Evolutionary conservation across 2,113 vertebrate species (phyloP), one percentile per base, ranked within the genome.

Genomic region (Smithornis capensis): DNA sequence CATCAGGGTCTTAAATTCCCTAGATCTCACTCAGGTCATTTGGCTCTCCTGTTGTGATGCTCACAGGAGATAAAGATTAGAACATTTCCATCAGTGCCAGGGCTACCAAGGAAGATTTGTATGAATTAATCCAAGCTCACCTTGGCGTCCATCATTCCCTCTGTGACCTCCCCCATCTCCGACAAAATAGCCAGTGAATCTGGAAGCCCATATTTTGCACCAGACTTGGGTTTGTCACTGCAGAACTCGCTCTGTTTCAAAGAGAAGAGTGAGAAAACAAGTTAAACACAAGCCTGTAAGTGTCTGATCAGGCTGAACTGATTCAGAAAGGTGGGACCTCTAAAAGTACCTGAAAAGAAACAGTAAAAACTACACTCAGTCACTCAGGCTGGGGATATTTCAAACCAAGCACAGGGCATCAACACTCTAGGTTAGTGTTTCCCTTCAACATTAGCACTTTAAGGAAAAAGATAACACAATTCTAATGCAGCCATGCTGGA

Each of bases 141-240:
- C 99, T 99, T 99, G 55, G 98, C 98, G 57, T 99, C 99, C 99
- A 99, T 99, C 98, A 99, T 98, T 77, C 99, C 99, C 47, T 99
- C 99, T 2, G 99, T 99, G 97, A 99, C 99, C 96, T 99, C 99
- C 49, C 99, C 99, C 99, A 99, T 99, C 98, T 99, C 99, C 4
- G 99, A 99, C 73, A 99, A 97, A 96, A 99, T 99, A 83, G 99
- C 96, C 96, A 99, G 95, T 0, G 98, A 99, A 65, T 99, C 99
- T 83, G 99, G 99, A 89, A 99, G 98, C 76, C 99, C 98, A 4
- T 98, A 99, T 97, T 99, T 99, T 52, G 98, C 98, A 94, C 99
- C 99, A 83, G 99, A 99, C 96, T 99, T 99, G 13, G 99, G 99
- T 97, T 99, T 99, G 95, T 99, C 99, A 56, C 98, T 99, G 95